These are phyloP conservation scores for Prunella strophiata DNA, from an alignment of 2,797 vertebrate genomes.

Conservation along the genomic window DNA sequence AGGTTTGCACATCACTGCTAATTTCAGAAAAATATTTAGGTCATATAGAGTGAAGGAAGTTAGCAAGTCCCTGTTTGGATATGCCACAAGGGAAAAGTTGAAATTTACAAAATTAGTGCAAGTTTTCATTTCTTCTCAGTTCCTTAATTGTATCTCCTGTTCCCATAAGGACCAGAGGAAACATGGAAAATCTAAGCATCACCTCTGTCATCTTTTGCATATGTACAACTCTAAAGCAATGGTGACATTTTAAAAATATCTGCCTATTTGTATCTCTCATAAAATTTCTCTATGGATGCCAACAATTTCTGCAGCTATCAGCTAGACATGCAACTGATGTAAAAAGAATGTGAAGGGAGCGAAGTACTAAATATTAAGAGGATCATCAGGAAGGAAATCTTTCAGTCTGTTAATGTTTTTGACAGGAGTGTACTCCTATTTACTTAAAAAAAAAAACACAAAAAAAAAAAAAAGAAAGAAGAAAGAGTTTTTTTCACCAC, in stretches of 20 bases:
- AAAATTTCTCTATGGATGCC: neutral
- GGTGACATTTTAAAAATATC: neutral
- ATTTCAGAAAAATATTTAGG: neutral
- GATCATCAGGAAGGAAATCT: neutral
- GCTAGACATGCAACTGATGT: neutral
- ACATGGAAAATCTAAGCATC: neutral
- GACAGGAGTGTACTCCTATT: neutral
- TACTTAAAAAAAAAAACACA: no score
- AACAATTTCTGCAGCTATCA: neutral
- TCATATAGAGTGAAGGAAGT: neutral
- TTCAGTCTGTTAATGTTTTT: neutral
- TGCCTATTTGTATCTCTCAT: neutral
- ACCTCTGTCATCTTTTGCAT: neutral
- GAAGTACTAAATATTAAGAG: neutral
- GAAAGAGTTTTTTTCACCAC: neutral
- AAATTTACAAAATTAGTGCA: neutral
- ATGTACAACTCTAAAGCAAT: neutral
- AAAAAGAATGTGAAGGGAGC: neutral
- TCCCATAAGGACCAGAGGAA: neutral
- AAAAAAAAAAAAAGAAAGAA: no score
- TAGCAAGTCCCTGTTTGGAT: neutral
- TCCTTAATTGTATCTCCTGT: neutral
- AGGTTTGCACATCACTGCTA: neutral
- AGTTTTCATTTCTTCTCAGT: neutral
- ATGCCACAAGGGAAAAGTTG: neutral